Percentiles rank a stretch among this genome's conserved stretches.
Evolutionary conservation across 2,888 invertebrate species (phyloP).

Genomic region (Cordilura impudica): DNA sequence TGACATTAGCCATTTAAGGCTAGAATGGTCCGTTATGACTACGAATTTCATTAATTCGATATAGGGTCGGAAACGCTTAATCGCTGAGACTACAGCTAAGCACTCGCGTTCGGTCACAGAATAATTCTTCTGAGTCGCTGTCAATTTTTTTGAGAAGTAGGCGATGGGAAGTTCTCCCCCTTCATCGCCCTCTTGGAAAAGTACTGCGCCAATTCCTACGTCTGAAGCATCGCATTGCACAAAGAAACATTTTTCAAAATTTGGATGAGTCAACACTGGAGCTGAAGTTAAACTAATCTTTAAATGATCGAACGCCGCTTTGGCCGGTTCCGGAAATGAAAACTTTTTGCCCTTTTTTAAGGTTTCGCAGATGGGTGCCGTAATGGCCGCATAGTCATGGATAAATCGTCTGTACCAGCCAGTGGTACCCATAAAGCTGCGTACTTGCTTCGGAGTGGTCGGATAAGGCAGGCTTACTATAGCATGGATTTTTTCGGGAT

Average conservation of each 20-base stretch:
- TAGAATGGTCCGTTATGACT: too few species aligned
- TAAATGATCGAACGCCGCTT: background rate
- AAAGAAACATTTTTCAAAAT: conserved; percentile 36
- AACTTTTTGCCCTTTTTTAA: background rate
- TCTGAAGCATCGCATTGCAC: conserved; percentile 53
- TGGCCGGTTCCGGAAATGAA: background rate
- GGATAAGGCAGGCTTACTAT: background rate
- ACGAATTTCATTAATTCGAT: too few species aligned
- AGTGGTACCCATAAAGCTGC: background rate
- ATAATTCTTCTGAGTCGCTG: background rate
- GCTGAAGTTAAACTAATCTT: conserved; percentile 7
- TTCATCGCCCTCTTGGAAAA: background rate
- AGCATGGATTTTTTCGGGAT: background rate
- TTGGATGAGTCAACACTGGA: conserved; percentile 39
- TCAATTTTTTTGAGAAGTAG: background rate
- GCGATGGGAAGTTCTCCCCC: background rate
- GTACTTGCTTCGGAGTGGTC: background rate
- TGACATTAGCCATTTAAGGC: too few species aligned
- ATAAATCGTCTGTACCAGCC: background rate
- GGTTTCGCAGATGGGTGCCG: background rate
- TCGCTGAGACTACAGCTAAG: background rate
- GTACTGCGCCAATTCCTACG: background rate
- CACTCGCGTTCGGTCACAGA: background rate
- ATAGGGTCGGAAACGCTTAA: background rate
- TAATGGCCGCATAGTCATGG: background rate